Base-by-base conservation (phyloP, 2,797 vertebrate species). In the Melanotaenia parkinsoni region DNA sequence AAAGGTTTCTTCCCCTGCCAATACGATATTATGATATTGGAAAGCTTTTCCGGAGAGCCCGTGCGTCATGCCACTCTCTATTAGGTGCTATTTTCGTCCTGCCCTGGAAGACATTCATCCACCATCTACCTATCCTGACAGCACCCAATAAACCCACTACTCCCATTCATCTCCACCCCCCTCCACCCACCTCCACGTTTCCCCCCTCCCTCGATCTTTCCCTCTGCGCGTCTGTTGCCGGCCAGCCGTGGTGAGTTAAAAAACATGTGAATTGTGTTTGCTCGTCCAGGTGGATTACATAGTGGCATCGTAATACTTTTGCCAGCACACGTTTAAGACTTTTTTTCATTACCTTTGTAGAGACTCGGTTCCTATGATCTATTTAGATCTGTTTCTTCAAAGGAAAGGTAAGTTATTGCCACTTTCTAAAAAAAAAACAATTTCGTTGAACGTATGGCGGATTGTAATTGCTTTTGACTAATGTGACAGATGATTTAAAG, bases 121-220 rank as follows among this genome's bases (percentile, higher is more conserved):
- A 83, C 76, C 79, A 83, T 90, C 84, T 89, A 90, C 88, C 82
- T 92, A 89, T 67, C 85, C 83, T 91, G 90, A 91, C 91, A 91
- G 86, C 82, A 84, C 88, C 95, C 94, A 93, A 92, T 93, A 91
- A 88, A 91, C 88, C 86, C 86, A 87, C 86, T 89, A 89, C 88
- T 88, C 90, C 88, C 86, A 89, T 90, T 54, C 74, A 85, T 88
- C 81, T 90, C 88, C 88, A 84, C 73, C 45, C 43, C 12, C 78
- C 88, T 88, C 86, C 76, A 74, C 77, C 45, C 43, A 14, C 78
- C 88, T 88, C 86, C 76, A 74, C 77, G 67, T 73, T 67, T 70
- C 57, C 74, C 35, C 74, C 58, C 67, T 30, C 35, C 51, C 83
- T 58, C 79, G n/a, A 70, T 14, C 77, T 58, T 60, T 67, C 54